Evolutionary conservation across 1,140 invertebrate genomes (phyloP).

Genomic region (Psilanteris sp.): DNA sequence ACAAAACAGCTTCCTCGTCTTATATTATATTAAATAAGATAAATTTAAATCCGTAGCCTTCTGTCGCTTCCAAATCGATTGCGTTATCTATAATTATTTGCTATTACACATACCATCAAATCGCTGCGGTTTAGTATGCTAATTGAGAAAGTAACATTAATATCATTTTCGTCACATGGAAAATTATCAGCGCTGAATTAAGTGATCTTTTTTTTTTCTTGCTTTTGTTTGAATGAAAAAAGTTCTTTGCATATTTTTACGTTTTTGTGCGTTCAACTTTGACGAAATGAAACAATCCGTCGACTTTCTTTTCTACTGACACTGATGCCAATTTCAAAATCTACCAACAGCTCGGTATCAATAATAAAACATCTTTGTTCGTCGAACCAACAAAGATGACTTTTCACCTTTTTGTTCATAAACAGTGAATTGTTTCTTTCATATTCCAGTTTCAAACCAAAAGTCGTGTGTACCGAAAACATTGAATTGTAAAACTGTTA

Average conservation of each 20-base stretch:
- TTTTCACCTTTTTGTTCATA: too few relatives aligned
- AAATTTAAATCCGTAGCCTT: conserved; percentile 1
- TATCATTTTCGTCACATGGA: conserved; percentile 6
- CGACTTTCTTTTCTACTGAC: not conserved
- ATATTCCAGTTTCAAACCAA: too few relatives aligned
- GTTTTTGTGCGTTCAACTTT: not conserved
- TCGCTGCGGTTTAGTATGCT: conserved; percentile 5
- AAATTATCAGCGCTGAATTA: conserved; percentile 3
- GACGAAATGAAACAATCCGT: not conserved
- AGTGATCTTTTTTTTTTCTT: not conserved
- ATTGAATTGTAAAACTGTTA: too few relatives aligned
- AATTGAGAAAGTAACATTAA: not conserved
- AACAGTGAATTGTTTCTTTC: too few relatives aligned
- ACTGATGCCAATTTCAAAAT: too few relatives aligned
- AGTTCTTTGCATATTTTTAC: not conserved
- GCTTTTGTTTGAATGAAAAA: not conserved
- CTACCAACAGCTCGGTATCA: too few relatives aligned
- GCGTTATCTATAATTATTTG: conserved; percentile 13
- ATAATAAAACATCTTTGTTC: too few relatives aligned
- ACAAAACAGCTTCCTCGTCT: not conserved
- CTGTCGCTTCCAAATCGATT: conserved; percentile 1
- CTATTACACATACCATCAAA: conserved; percentile 5
- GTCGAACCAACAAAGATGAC: too few relatives aligned
- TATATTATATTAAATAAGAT: conserved; percentile 5
- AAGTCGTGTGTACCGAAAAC: too few relatives aligned